Evolutionary conservation across 2,113 vertebrate genomes (phyloP).

Genomic region (Caranx melampygus): DNA sequence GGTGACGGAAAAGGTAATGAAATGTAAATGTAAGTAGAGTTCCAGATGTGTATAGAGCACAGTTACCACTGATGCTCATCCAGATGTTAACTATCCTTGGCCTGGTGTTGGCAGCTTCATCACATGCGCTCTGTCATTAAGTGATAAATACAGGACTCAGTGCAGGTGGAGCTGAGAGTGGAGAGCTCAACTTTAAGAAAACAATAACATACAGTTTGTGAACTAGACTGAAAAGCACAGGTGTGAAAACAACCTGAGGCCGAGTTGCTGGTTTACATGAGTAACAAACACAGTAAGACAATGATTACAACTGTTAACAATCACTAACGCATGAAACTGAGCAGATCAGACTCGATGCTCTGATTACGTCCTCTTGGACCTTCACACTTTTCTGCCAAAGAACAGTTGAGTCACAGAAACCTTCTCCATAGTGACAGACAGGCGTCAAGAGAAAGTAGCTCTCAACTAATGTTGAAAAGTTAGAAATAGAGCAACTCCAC

Average conservation of each 20-base stretch:
- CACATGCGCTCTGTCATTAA: slow-evolving; percentile 3
- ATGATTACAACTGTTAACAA: too few relatives aligned
- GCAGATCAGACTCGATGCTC: neutral
- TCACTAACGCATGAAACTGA: neutral
- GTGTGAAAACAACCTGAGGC: too few relatives aligned
- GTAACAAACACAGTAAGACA: too few relatives aligned
- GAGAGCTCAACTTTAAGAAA: too few relatives aligned
- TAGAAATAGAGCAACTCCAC: slow-evolving; percentile 13
- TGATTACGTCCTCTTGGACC: neutral
- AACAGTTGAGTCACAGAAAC: slow-evolving; percentile 3
- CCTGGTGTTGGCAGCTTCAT: neutral
- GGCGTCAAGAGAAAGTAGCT: neutral
- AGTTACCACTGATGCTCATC: neutral
- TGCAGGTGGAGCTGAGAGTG: neutral
- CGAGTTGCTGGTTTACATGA: too few relatives aligned
- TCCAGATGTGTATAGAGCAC: neutral
- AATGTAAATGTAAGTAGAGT: neutral
- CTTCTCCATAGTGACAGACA: neutral
- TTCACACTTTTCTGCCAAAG: neutral
- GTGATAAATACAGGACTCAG: neutral
- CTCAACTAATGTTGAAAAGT: slow-evolving; percentile 14
- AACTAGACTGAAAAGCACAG: too few relatives aligned
- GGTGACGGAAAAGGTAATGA: slow-evolving; percentile 51
- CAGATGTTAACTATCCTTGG: slow-evolving; percentile 1
- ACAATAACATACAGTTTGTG: too few relatives aligned